phyloP scores from a whole-genome alignment of 30 jellyfish, hydroid and myxozoan genomes.

The Cassiopea andromeda region DNA sequence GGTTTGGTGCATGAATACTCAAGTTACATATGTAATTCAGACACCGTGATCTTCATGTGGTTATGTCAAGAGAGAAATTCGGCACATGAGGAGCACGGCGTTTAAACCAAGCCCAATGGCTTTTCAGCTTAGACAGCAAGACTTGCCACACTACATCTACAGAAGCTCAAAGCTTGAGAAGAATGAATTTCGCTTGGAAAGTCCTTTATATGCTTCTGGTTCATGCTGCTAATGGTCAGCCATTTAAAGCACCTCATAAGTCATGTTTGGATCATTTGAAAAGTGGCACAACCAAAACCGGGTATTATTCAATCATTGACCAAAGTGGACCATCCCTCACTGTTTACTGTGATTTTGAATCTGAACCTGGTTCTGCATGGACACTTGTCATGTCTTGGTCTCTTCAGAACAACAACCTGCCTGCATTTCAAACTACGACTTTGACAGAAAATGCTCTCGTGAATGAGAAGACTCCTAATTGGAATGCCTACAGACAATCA shows the following conservation, averaged over 20 bases:
- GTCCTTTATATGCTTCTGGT: neutral
- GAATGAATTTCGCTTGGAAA: neutral
- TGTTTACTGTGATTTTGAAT: conserved; percentile 42
- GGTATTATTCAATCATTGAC: conserved; percentile 20
- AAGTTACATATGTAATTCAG: too few relatives aligned
- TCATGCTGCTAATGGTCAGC: neutral
- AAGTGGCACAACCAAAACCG: neutral
- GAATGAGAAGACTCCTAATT: conserved; percentile 24
- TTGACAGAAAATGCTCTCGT: neutral
- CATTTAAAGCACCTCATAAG: neutral
- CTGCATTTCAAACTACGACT: neutral
- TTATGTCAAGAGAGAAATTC: too few relatives aligned
- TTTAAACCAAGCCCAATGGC: too few relatives aligned
- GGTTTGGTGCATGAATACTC: too few relatives aligned
- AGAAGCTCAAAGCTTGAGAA: too few relatives aligned
- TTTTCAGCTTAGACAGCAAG: too few relatives aligned
- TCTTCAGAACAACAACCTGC: neutral
- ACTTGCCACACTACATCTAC: too few relatives aligned
- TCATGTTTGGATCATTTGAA: conserved; percentile 31
- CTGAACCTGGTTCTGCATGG: conserved; percentile 50
- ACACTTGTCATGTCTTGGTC: conserved; percentile 37
- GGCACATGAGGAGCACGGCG: too few relatives aligned
- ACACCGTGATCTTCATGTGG: too few relatives aligned
- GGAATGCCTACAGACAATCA: conserved; percentile 35
- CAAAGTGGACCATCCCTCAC: conserved; percentile 3